These are phyloP conservation scores for Drosophila bifasciata DNA, from an alignment of 1,140 invertebrate genomes.

Conservation along the genomic window DNA sequence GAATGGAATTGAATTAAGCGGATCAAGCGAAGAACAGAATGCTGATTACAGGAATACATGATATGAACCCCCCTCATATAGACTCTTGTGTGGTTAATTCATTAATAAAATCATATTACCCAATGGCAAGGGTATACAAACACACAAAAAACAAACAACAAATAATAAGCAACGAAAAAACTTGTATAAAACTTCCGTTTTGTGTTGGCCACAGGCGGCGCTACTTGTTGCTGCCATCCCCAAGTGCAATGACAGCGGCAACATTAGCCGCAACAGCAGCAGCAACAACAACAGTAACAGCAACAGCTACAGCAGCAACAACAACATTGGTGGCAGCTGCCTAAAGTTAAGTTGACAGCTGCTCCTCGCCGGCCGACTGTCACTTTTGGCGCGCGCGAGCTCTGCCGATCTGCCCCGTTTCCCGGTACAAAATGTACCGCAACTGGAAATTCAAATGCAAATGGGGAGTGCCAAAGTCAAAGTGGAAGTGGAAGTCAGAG, in stretches of 20 bases:
- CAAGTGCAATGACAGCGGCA: conserved; percentile 47
- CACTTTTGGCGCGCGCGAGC: conserved; percentile 55
- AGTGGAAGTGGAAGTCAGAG: not conserved
- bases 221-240: conserved; percentile 43
- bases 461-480: conserved; percentile 15
- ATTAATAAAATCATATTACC: no score
- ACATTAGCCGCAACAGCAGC: conserved; percentile 26
- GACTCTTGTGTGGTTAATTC: no score
- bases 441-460: conserved; percentile 41
- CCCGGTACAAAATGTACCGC: conserved; percentile 13
- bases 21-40: no score
- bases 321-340: conserved; percentile 36
- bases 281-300: conserved; percentile 6
- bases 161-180: conserved; percentile 23
- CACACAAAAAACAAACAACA: conserved; percentile 11
- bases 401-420: not conserved
- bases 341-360: conserved; percentile 59
- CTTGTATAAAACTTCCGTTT: conserved; percentile 52
- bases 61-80: no score
- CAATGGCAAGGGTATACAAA: no score
- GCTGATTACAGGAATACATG: no score
- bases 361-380: conserved; percentile 50
- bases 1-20: no score
- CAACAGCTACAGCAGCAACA: conserved; percentile 5
- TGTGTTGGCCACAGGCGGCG: conserved; percentile 5